Percentiles rank a stretch among this genome's conserved stretches.
Conservation (phyloP, 2,113 vertebrate species). For the Panurus biarmicus region DNA sequence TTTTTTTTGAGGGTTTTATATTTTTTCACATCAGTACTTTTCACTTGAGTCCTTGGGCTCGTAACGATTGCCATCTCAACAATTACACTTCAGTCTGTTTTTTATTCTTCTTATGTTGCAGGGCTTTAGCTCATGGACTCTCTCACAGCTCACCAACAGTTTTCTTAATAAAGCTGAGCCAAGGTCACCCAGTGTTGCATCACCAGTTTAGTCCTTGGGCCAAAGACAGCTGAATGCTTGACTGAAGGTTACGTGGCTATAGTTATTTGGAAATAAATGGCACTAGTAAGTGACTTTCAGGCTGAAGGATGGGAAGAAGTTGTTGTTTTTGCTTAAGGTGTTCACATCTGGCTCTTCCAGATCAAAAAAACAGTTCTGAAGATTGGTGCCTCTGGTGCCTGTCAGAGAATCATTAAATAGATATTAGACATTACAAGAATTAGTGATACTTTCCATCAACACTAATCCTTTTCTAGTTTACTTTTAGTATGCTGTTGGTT, state of each 20-base stretch:
- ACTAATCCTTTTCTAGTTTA: not conserved
- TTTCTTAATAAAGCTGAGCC: not conserved
- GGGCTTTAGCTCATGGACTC: not conserved
- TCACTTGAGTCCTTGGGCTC: not conserved
- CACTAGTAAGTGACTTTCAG: not conserved
- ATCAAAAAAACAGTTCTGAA: not conserved
- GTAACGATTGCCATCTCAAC: not conserved
- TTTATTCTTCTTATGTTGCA: constrained; percentile 7
- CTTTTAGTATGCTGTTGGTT: not conserved
- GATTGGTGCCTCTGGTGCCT: not conserved
- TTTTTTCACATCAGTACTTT: constrained; percentile 31
- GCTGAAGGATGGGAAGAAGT: not conserved
- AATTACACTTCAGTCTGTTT: not conserved
- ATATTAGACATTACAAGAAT: not conserved
- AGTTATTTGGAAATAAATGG: not conserved
- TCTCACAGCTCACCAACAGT: not conserved
- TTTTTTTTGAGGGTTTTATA: not conserved
- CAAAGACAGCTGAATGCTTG: not conserved
- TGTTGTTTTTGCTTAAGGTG: not conserved
- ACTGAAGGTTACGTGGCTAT: not conserved
- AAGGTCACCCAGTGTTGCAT: constrained; percentile 16
- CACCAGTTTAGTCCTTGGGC: not conserved
- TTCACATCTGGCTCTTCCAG: not conserved
- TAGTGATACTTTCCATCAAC: not conserved
- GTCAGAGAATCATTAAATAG: not conserved